Base-by-base conservation (phyloP, 2,113 vertebrate genomes). In the Thinocorus orbignyianus region DNA sequence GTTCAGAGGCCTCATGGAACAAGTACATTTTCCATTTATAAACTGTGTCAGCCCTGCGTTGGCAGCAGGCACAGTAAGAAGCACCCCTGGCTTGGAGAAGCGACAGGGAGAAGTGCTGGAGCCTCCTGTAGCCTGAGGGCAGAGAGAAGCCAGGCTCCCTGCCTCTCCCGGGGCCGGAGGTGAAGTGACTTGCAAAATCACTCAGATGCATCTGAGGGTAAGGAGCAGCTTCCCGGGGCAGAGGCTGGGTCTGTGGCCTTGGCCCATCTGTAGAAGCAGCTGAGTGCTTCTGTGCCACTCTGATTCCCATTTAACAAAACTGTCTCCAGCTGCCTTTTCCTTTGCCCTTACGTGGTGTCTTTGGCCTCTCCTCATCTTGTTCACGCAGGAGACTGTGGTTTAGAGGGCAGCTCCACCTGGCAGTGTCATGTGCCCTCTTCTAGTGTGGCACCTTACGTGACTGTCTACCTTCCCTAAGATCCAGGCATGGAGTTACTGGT, bases 161-260 rank as follows among this genome's bases (percentile, higher is more conserved):
- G 15, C 65, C 24, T 30, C 10, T 33, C 35, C 19, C 26, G 2
- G 1, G 11, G 11, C 37, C 13, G 44, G 41, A 42, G 30, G 30
- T 16, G 30, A 42, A 65, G 26, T 1, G 8, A 65, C 13, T 65
- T 33, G 30, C 9, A 42, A 5, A 48, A 49, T 15, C 39, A 18
- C 28, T 54, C 25, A 13, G 2, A 0, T 7, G 12, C 0, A 0
- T 58, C 24, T n/a, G 17, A 22, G 46, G 28, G 42, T 22, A 25
- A 46, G 7, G 4, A 87, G 41, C 46, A 58, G 46, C 33, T 65
- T 73, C 61, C n/a, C 1, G 0, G 18, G 9, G 33, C 1, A 1
- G 20, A 13, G 33, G 31, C 33, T 41, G n/a, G 17, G 17, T 41
- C 24, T 31, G 42, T 70, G 2, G 0, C 49, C 13, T 66, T 2